Evolutionary conservation across 2,113 vertebrate species (phyloP), one percentile per base, ranked within the genome.

Genomic region (Mystacornis crossleyi): DNA sequence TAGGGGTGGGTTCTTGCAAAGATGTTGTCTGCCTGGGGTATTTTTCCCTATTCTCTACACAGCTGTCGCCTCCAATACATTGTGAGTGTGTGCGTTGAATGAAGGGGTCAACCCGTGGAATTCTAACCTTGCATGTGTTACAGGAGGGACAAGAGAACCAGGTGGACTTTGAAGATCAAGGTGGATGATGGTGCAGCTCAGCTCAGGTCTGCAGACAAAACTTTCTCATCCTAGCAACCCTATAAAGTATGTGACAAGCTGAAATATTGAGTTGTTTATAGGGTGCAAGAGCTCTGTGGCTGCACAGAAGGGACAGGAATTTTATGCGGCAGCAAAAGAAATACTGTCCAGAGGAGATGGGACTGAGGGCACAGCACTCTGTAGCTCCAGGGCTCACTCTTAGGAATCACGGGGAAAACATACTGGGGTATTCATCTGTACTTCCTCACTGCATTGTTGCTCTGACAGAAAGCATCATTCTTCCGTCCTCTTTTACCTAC

Each of bases 31-130:
- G 25, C 28, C 29, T 40, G 7, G 29, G 4, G 1, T 42, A 18
- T 42, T 60, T 51, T 55, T 38, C 33, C 33, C 31, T 51, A 12
- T 14, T 48, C 18, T 57, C 18, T 28, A 51, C 19, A 14, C 6
- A 43, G 36, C 26, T 6, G 5, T 17, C 40, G 8, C 9, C 13
- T 48, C 55, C 40, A 34, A 2, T 19, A 29, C 18, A 21, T 31
- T 24, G 4, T 51, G 51, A 26, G 14, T 29, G 1, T 65, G 23
- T 28, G 21, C 0, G 0, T 28, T 67, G 45, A 77, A 34, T 20
- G 33, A 51, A 61, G 40, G 20, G 19, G 4, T 65, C 10, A 60
- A 6, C 3, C 10, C 0, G 0, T 12, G 26, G 40, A 51, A 47
- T 40, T 83, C n/a, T 38, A 36, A 33, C 21, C 20, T 55, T 43